These are phyloP conservation scores for Myopa testacea DNA, from an alignment of 2,888 invertebrate species.

Conservation along the genomic window DNA sequence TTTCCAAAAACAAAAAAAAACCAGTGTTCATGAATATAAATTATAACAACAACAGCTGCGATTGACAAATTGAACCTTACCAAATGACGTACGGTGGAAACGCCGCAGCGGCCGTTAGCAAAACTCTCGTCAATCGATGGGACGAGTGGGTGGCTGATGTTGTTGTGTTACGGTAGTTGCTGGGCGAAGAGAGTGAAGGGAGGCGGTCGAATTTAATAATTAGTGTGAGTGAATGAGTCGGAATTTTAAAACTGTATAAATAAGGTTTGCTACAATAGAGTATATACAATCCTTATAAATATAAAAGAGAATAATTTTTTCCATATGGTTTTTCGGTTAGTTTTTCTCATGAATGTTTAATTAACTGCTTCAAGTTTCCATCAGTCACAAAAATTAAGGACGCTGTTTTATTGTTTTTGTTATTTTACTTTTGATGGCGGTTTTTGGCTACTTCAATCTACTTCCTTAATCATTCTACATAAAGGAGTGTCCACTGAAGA, in stretches of 20 bases:
- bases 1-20: not conserved
- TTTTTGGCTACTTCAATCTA: not conserved
- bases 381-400: no score
- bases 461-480: no score
- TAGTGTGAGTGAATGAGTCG: not conserved
- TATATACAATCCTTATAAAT: not conserved
- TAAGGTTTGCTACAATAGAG: not conserved
- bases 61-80: constrained; percentile 48
- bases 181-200: not conserved
- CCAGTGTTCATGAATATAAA: constrained; percentile 43
- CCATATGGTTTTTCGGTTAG: no score
- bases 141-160: not conserved
- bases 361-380: no score
- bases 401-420: no score
- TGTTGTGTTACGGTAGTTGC: not conserved
- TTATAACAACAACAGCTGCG: constrained; percentile 49
- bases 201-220: not conserved
- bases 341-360: no score
- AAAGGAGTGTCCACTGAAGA: no score
- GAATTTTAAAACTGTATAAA: not conserved
- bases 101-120: not conserved
- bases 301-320: no score
- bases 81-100: not conserved
- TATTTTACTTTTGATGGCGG: not conserved
- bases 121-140: not conserved